Conservation (phyloP, 2,888 invertebrate genomes). For the Xestobium rufovillosum region DNA sequence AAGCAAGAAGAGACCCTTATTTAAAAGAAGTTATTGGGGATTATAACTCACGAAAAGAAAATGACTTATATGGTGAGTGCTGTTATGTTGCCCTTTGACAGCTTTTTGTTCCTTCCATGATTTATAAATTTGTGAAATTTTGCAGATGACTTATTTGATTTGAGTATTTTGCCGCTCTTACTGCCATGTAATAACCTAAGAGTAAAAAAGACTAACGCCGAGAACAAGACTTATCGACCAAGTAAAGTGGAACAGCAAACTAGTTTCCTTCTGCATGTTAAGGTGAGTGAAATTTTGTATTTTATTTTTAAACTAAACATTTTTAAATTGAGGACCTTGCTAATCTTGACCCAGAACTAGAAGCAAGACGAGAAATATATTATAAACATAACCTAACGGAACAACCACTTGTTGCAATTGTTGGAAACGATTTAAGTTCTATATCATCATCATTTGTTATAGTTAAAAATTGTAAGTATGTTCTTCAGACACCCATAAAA, state of each 20-base stretch:
- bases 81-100: too few relatives aligned
- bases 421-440: not conserved
- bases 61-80: too few relatives aligned
- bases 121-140: not conserved
- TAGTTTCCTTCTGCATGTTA: not conserved
- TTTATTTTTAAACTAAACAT: not conserved
- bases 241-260: not conserved
- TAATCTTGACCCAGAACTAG: constrained; percentile 1
- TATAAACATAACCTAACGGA: not conserved
- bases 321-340: not conserved
- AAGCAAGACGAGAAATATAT: not conserved
- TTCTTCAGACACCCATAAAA: not conserved
- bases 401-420: not conserved
- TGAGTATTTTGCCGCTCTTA: not conserved
- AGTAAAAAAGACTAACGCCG: not conserved
- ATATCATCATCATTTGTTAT: not conserved
- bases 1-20: not conserved
- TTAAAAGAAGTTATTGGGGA: too few relatives aligned
- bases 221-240: not conserved
- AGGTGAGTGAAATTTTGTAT: too few relatives aligned
- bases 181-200: not conserved
- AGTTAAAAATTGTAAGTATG: not conserved
- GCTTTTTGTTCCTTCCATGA: too few relatives aligned
- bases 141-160: not conserved
- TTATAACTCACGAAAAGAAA: too few relatives aligned